A percentile compares a stretch with the other conserved stretches of the same genome.
Conservation (phyloP, 2,888 invertebrate species). For the Stenodema calcarata region DNA sequence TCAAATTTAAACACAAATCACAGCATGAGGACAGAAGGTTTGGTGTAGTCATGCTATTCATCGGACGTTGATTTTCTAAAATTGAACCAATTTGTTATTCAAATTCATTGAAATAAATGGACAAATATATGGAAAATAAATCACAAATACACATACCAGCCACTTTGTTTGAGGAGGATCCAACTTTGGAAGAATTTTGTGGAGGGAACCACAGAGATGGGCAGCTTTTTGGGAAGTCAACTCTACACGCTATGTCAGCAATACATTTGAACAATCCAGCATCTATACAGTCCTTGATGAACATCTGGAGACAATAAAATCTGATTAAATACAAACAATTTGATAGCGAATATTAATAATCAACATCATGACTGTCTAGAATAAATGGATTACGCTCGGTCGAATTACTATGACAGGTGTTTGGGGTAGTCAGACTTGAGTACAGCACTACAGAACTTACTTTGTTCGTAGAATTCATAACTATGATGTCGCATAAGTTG, state of each 20-base stretch:
- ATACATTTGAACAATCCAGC: slow-evolving; percentile 27
- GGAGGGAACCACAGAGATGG: slow-evolving; percentile 1
- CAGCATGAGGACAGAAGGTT: slow-evolving; percentile 20
- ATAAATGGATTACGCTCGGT: too few relatives aligned
- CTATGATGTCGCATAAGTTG: slow-evolving; percentile 62
- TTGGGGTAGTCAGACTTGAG: too few relatives aligned
- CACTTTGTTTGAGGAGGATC: neutral
- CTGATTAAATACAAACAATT: too few relatives aligned
- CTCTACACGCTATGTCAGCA: neutral
- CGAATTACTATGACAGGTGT: too few relatives aligned
- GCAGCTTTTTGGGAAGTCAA: slow-evolving; percentile 5
- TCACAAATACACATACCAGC: neutral
- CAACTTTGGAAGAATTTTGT: neutral
- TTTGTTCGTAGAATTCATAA: slow-evolving; percentile 1
- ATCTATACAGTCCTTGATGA: neutral
- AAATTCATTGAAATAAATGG: neutral
- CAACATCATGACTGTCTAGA: too few relatives aligned
- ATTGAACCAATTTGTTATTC: neutral
- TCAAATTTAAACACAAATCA: slow-evolving; percentile 28
- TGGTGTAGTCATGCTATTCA: neutral
- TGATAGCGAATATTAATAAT: too few relatives aligned
- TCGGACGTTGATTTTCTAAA: neutral
- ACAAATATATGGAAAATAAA: neutral
- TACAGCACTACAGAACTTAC: neutral
- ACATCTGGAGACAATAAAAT: neutral